Evolutionary conservation across 2,113 vertebrate genomes (phyloP).

Genomic region (Neoarius graeffei): DNA sequence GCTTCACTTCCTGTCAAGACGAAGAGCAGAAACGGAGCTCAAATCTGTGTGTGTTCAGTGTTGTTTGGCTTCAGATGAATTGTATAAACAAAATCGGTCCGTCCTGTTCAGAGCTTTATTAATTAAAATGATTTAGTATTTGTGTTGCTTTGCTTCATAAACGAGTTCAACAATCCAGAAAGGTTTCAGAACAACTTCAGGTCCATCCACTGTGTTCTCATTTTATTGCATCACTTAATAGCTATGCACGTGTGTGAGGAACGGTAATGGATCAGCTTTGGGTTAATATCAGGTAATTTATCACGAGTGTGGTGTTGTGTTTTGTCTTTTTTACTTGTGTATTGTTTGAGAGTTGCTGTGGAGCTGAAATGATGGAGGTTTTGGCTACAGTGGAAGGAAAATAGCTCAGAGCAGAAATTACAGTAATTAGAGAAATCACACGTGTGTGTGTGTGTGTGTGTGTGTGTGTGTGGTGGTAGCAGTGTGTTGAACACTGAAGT

Average conservation of each 20-base stretch:
- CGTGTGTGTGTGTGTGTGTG: neutral
- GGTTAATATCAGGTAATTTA: neutral
- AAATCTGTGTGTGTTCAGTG: neutral
- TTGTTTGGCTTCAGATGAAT: neutral
- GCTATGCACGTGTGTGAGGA: neutral
- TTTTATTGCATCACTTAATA: neutral
- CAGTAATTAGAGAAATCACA: slow-evolving; percentile 28
- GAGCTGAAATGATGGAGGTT: neutral
- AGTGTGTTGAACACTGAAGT: neutral
- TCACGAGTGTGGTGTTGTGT: too few relatives aligned
- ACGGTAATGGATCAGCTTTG: neutral
- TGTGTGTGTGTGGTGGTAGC: neutral
- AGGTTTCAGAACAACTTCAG: neutral
- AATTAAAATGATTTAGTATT: neutral
- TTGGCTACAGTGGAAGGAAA: slow-evolving; percentile 1
- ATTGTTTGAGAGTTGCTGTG: neutral
- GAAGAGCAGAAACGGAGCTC: neutral
- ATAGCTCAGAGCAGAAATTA: slow-evolving; percentile 4
- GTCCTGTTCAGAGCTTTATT: neutral
- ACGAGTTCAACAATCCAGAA: neutral
- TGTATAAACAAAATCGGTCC: neutral
- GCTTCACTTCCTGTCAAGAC: slow-evolving; percentile 6
- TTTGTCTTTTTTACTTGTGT: too few relatives aligned
- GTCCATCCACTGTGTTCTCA: neutral
- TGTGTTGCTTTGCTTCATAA: neutral